phyloP scores from a whole-genome alignment of 2,797 vertebrate species.

The Knipowitschia caucasica region DNA sequence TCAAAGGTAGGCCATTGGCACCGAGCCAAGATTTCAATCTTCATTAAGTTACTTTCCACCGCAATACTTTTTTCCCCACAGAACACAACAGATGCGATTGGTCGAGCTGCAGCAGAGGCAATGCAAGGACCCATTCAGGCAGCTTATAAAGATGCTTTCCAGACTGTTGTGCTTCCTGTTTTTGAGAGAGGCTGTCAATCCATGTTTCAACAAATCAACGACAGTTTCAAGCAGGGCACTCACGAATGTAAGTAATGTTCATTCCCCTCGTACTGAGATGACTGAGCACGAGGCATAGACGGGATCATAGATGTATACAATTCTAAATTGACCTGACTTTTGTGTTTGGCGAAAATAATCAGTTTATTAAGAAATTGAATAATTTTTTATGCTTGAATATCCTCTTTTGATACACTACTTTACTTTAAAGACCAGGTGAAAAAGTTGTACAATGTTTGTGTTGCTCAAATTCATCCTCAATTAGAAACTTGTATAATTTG shows the following conservation, averaged over 20 bases:
- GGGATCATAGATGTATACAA: too few relatives aligned
- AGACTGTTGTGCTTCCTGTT: constrained; percentile 88
- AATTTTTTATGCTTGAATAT: too few relatives aligned
- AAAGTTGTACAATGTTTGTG: too few relatives aligned
- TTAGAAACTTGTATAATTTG: background rate
- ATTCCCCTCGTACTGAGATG: background rate
- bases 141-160: constrained; percentile 92
- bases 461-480: too few relatives aligned
- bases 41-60: background rate
- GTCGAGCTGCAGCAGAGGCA: constrained; percentile 88
- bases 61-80: constrained; percentile 48
- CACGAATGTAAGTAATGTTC: constrained; percentile 86
- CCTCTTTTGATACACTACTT: too few relatives aligned
- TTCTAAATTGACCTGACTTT: too few relatives aligned
- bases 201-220: constrained; percentile 99
- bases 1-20: constrained; percentile 82
- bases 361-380: too few relatives aligned
- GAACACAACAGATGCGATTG: constrained; percentile 91
- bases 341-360: too few relatives aligned
- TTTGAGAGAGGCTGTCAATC: constrained; percentile 97
- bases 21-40: background rate
- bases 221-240: constrained; percentile 96
- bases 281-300: too few relatives aligned
- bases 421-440: too few relatives aligned
- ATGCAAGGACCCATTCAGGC: constrained; percentile 93